A percentile compares a stretch with the other conserved stretches of the same genome.
Conservation (phyloP, 1,140 invertebrate species). For the Hyles euphorbiae region DNA sequence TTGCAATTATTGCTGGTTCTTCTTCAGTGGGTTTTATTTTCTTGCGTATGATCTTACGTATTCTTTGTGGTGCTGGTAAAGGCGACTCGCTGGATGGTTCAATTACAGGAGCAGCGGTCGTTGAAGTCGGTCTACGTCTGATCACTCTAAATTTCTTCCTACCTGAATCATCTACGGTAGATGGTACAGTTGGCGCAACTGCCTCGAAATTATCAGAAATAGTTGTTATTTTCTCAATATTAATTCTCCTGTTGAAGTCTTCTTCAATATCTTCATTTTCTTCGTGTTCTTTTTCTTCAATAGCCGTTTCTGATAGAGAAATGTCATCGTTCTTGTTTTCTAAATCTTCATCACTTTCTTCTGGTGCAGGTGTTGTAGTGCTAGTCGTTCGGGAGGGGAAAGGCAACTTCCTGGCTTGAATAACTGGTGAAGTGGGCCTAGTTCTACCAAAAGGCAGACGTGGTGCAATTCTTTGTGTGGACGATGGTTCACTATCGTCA, state of each 20-base stretch:
- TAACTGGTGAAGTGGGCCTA: conserved; percentile 25
- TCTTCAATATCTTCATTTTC: conserved; percentile 32
- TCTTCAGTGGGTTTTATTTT: conserved; percentile 63
- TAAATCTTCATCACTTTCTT: conserved; percentile 38
- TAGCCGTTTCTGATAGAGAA: conserved; percentile 75
- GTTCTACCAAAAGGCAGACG: conserved; percentile 43
- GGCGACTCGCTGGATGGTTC: conserved; percentile 24
- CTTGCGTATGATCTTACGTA: conserved; percentile 75
- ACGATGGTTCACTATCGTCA: conserved; percentile 20
- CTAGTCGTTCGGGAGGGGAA: conserved; percentile 41
- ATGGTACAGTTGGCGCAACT: conserved; percentile 24
- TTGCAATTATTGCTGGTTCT: conserved; percentile 36
- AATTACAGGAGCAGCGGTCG: conserved; percentile 27
- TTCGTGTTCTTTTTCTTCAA: conserved; percentile 74
- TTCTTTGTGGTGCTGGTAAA: conserved; percentile 40
- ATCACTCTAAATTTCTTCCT: conserved; percentile 59
- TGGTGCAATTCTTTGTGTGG: conserved; percentile 33
- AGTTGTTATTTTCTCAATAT: conserved; percentile 49
- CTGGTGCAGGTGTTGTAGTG: conserved; percentile 22
- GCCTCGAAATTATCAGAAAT: conserved; percentile 30
- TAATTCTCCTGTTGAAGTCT: conserved; percentile 34
- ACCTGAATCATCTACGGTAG: conserved; percentile 39
- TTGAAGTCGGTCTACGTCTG: conserved; percentile 50
- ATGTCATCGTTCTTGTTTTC: conserved; percentile 76
- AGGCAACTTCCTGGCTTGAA: conserved; percentile 51